Percentiles rank a stretch among this genome's conserved stretches.
These are phyloP conservation scores for Lepas anatifera DNA, from an alignment of 2,888 invertebrate species.

Conservation along the genomic window DNA sequence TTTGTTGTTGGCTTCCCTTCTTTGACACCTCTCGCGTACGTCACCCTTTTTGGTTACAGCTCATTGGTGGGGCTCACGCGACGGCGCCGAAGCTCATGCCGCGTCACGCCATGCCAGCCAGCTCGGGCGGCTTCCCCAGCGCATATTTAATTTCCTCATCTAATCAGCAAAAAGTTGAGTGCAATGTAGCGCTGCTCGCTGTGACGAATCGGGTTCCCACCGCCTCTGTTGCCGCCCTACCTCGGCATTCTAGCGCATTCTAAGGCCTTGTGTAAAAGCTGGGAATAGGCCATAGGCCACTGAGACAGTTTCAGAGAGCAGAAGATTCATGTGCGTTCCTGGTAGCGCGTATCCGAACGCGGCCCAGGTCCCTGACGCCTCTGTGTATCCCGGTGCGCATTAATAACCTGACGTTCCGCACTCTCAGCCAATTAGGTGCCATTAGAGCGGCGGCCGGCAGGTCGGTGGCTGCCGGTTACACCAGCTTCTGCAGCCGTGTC, in stretches of 20 bases:
- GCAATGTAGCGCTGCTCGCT: not conserved
- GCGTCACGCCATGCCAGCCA: not conserved
- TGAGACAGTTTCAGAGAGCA: too few relatives aligned
- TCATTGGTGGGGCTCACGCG: not conserved
- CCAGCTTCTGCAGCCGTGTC: too few relatives aligned
- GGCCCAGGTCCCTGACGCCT: too few relatives aligned
- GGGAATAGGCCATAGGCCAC: too few relatives aligned
- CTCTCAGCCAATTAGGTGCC: not conserved
- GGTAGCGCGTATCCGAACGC: too few relatives aligned
- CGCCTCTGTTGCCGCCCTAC: too few relatives aligned
- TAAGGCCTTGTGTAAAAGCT: too few relatives aligned
- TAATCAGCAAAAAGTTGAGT: not conserved
- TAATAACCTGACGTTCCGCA: not conserved
- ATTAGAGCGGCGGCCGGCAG: not conserved
- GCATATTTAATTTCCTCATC: slow-evolving; percentile 11
- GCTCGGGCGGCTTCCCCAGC: too few relatives aligned
- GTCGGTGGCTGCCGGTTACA: not conserved
- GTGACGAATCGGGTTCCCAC: not conserved
- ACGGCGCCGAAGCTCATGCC: not conserved
- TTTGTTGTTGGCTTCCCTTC: too few relatives aligned
- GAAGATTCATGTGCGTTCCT: too few relatives aligned
- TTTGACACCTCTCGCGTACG: not conserved
- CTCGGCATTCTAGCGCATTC: too few relatives aligned
- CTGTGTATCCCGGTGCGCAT: not conserved
- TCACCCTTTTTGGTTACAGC: not conserved